Evolutionary conservation across 2,797 vertebrate genomes (phyloP).

Genomic region (Pseudochirops corinnae): DNA sequence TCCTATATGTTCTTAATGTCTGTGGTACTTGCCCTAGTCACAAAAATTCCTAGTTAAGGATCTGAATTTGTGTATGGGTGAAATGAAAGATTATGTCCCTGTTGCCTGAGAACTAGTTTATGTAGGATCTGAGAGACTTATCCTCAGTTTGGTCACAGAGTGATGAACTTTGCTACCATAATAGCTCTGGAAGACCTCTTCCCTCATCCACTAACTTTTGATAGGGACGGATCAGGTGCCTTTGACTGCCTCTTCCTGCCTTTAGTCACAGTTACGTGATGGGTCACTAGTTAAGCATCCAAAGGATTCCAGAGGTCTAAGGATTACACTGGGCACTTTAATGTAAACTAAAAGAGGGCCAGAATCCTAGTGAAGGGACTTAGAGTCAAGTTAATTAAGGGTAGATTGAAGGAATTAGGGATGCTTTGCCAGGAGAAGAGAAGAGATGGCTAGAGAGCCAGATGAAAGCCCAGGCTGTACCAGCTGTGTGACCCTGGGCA

Average conservation of each 20-base stretch:
- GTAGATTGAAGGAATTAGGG: not conserved
- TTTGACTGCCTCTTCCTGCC: not conserved
- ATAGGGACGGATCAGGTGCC: not conserved
- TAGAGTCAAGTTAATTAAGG: not conserved
- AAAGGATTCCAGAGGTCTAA: not conserved
- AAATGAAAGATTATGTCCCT: not conserved
- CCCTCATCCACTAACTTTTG: not conserved
- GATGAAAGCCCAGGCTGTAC: not conserved
- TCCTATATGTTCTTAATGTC: not conserved
- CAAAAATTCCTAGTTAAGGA: not conserved
- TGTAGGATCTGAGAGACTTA: not conserved
- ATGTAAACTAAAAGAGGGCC: not conserved
- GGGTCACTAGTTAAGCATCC: too few relatives aligned
- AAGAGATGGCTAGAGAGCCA: not conserved
- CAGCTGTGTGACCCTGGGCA: not conserved
- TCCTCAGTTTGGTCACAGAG: not conserved
- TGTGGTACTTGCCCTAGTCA: not conserved
- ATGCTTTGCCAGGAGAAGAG: not conserved
- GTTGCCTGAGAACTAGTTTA: not conserved
- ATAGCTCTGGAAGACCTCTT: not conserved
- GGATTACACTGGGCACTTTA: not conserved
- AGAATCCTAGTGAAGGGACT: not conserved
- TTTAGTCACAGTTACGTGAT: not conserved
- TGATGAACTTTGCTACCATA: not conserved
- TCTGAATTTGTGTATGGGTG: not conserved